These are phyloP conservation scores for Enteromius paludinosus DNA, from an alignment of 2,797 vertebrate species.

Conservation along the genomic window DNA sequence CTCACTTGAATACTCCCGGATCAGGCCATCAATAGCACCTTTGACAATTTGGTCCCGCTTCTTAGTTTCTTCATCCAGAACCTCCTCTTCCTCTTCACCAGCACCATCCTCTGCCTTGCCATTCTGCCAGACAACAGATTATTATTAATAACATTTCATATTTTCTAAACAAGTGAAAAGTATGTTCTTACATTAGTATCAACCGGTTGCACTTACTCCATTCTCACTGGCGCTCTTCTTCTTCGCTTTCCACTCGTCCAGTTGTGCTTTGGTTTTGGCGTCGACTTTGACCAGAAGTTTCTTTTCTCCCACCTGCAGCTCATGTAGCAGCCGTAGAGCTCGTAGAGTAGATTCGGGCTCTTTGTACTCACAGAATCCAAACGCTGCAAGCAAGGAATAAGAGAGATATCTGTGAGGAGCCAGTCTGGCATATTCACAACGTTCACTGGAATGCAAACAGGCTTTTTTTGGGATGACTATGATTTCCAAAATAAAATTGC, in stretches of 20 bases:
- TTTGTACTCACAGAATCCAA: constrained; percentile 99
- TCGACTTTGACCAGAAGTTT: constrained; percentile 98
- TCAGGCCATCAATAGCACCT: constrained; percentile 94
- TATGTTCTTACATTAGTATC: neutral
- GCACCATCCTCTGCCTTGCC: constrained; percentile 75
- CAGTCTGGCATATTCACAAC: neutral
- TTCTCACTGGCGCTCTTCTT: constrained; percentile 85
- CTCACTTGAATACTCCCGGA: constrained; percentile 95
- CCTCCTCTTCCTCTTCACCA: constrained; percentile 87
- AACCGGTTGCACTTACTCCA: constrained; percentile 80
- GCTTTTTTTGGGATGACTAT: too few species aligned
- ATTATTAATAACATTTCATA: neutral
- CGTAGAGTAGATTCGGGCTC: constrained; percentile 96
- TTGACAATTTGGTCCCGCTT: constrained; percentile 94
- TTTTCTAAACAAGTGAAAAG: neutral
- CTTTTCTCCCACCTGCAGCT: constrained; percentile 96
- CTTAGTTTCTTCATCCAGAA: constrained; percentile 95
- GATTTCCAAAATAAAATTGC: neutral
- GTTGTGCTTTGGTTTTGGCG: constrained; percentile 97
- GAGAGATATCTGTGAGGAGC: neutral
- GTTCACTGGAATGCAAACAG: neutral
- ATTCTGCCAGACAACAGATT: constrained; percentile 70
- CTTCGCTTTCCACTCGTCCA: constrained; percentile 98
- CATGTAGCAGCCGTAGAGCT: constrained; percentile 92
- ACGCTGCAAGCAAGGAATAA: constrained; percentile 78